Evolutionary conservation across 2,888 invertebrate species (phyloP).

Genomic region (Harpagoxenus sublaevis): DNA sequence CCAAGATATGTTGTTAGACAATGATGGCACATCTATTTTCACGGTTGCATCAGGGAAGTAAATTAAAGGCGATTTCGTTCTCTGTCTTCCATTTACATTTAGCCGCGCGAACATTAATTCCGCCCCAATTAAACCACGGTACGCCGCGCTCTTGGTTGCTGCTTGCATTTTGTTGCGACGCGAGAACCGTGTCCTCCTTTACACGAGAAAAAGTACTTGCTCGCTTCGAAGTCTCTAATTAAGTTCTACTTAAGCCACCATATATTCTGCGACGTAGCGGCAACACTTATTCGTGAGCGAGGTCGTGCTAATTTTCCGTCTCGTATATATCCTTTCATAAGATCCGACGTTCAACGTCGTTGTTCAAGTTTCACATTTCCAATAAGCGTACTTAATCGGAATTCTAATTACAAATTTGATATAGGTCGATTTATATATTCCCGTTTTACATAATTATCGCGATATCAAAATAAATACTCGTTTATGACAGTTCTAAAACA

Average conservation of each 20-base stretch:
- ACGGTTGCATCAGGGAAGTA: conserved; percentile 48
- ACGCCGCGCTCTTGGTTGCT: conserved; percentile 58
- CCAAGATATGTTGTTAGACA: conserved; percentile 41
- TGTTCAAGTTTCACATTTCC: conserved; percentile 28
- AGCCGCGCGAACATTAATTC: conserved; percentile 71
- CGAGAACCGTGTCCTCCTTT: conserved; percentile 68
- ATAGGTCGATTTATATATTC: conserved; percentile 1
- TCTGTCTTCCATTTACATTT: conserved; percentile 70
- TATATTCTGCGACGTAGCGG: conserved; percentile 42
- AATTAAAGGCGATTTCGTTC: conserved; percentile 64
- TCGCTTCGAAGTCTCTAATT: conserved; percentile 69
- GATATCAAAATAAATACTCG: neutral
- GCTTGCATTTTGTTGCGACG: conserved; percentile 68
- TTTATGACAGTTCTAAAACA: neutral
- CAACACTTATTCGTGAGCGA: conserved; percentile 48
- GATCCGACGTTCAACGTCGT: conserved; percentile 44
- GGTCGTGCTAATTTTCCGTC: conserved; percentile 53
- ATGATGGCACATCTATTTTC: conserved; percentile 48
- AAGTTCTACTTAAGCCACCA: conserved; percentile 67
- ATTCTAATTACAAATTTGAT: conserved; percentile 31
- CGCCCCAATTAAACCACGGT: conserved; percentile 72
- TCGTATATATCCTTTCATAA: conserved; percentile 47
- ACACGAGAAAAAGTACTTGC: conserved; percentile 59
- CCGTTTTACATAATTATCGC: neutral
- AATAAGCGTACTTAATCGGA: conserved; percentile 28